Base-by-base conservation (phyloP, 2,888 invertebrate genomes). In the Gnatocerus cornutus region DNA sequence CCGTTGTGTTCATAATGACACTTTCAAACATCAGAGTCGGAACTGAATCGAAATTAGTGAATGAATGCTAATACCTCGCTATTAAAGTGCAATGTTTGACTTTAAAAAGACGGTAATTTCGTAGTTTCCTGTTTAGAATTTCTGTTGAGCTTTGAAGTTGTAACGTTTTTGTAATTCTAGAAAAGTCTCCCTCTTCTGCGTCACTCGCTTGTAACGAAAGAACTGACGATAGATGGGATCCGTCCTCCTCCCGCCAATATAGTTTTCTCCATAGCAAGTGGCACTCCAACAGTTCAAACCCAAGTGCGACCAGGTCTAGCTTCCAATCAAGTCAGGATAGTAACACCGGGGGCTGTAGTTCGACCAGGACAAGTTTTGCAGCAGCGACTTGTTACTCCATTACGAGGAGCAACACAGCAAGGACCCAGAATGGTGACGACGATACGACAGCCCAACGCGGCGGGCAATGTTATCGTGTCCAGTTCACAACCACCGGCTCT, bases 131-230 rank as follows among this genome's bases (percentile, higher is more conserved):
- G 21, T 21, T 21, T 21, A 21, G 21, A n/a, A n/a, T 21, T 1
- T 21, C 4, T 21, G 21, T 21, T 21, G 1, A 21, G 21, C 21
- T 21, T 4, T 21, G 21, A 21, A 21, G 21, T n/a, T n/a, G n/a
- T n/a, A n/a, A 21, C 4, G 1, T 21, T 21, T 21, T 21, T 21
- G 1, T 21, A 21, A 3, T 21, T 21, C 21, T 21, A 96, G 95
- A 98, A 97, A 93, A 98, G 97, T 87, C 88, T 98, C 84, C 98
- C 98, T 39, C 89, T 96, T 74, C 88, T 98, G 73, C 90, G 98
- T 68, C 95, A 96, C 84, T 96, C 97, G 12, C 87, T 98, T 77
- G 93, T 93, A 71, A 93, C 91, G 43, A 94, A 95, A 85, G 97
- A 97, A 86, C 88, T 98, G 82, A 90, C 93, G 29, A 98, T 99